Conservation (phyloP, 2,113 vertebrate species). For the Pedionomus torquatus region DNA sequence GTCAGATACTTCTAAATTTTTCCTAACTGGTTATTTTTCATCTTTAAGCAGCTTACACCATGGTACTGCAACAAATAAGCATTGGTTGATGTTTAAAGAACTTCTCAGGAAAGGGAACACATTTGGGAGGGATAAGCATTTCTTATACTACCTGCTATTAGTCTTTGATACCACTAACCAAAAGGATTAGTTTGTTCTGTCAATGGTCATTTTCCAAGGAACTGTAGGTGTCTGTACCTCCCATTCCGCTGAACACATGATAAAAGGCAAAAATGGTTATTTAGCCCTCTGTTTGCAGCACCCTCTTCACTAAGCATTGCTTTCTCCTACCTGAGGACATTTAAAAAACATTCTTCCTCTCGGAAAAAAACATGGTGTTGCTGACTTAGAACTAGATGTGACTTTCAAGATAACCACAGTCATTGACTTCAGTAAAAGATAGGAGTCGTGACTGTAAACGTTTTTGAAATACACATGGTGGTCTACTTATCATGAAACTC, state of each 20-base stretch:
- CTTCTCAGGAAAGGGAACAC: background rate
- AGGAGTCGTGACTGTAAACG: background rate
- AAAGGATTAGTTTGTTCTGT: background rate
- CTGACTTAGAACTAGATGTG: background rate
- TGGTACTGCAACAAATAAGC: background rate
- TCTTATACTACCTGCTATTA: background rate
- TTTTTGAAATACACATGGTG: background rate
- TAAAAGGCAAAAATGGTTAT: background rate
- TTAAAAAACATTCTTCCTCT: background rate
- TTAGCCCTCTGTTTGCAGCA: background rate
- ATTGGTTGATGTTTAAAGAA: background rate
- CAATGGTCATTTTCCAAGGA: background rate
- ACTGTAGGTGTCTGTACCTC: background rate
- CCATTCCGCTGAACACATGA: background rate
- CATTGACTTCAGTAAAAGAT: background rate
- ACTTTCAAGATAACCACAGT: background rate
- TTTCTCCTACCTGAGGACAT: background rate
- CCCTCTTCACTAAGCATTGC: background rate
- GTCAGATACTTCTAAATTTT: background rate
- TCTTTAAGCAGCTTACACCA: background rate
- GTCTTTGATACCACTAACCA: background rate
- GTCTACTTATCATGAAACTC: background rate
- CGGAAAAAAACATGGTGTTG: background rate
- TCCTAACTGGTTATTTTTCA: background rate
- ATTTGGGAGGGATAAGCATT: background rate